Percentiles rank a stretch among this genome's conserved stretches.
Evolutionary conservation across 1,140 invertebrate genomes (phyloP).

Genomic region (Papilio helenus): DNA sequence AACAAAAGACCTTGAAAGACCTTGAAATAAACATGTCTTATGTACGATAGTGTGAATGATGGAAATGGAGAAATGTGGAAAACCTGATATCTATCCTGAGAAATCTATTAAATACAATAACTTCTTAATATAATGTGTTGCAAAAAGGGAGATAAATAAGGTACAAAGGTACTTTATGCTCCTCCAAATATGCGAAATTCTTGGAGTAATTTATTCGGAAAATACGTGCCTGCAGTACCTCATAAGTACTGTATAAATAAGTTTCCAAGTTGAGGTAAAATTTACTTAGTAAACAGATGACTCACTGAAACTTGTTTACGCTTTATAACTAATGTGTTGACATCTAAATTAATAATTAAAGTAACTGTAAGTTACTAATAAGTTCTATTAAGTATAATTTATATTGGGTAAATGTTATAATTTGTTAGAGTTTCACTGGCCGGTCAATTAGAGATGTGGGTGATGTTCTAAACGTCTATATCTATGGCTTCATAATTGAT

Average conservation of each 20-base stretch:
- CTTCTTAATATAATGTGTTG: too few species aligned
- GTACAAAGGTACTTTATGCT: too few species aligned
- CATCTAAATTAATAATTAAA: not conserved
- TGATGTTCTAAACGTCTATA: not conserved
- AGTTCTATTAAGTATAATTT: not conserved
- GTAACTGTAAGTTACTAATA: not conserved
- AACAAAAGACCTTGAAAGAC: too few species aligned
- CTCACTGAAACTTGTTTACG: not conserved
- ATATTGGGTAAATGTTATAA: not conserved
- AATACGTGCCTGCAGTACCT: too few species aligned
- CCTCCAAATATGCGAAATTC: too few species aligned
- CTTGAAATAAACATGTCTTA: too few species aligned
- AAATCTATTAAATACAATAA: too few species aligned
- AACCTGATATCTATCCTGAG: too few species aligned
- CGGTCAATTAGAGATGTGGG: not conserved
- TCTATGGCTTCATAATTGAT: not conserved
- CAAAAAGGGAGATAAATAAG: too few species aligned
- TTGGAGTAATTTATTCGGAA: too few species aligned
- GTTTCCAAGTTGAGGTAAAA: not conserved
- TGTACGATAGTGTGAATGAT: too few species aligned
- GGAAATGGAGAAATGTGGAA: too few species aligned
- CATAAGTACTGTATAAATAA: not conserved
- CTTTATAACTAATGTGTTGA: not conserved
- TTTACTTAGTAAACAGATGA: not conserved
- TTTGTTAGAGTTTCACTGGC: not conserved